These are phyloP conservation scores for Poecilia picta DNA, from an alignment of 2,797 vertebrate species.

Conservation along the genomic window DNA sequence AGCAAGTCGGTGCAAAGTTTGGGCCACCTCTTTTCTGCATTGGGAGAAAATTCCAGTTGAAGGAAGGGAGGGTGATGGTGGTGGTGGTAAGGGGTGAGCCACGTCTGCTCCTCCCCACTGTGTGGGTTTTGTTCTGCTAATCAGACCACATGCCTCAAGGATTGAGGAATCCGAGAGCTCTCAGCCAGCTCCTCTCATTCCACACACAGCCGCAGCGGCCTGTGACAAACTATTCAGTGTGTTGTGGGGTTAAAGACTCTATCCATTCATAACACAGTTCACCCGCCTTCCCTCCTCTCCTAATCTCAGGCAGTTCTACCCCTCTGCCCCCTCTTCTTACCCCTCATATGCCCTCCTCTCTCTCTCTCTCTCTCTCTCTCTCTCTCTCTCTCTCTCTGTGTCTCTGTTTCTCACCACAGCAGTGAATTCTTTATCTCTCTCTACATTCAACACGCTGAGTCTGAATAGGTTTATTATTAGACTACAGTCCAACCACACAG, in stretches of 20 bases:
- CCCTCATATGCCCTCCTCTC: constrained; percentile 75
- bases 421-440: constrained; percentile 62
- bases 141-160: constrained; percentile 82
- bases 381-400: constrained; percentile 46
- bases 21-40: constrained; percentile 59
- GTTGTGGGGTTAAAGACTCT: constrained; percentile 80
- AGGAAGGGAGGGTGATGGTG: constrained; percentile 8
- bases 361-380: no score
- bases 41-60: constrained; percentile 74
- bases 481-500: constrained; percentile 63
- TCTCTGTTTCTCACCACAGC: constrained; percentile 61
- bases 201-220: constrained; percentile 75
- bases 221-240: constrained; percentile 81
- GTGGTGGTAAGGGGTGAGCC: constrained; percentile 12
- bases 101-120: constrained; percentile 80
- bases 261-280: constrained; percentile 81
- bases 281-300: constrained; percentile 45
- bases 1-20: constrained; percentile 60
- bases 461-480: constrained; percentile 78
- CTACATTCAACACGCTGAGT: constrained; percentile 55
- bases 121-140: constrained; percentile 83
- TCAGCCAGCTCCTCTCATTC: constrained; percentile 77
- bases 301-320: constrained; percentile 72
- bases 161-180: constrained; percentile 79
- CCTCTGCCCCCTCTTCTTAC: constrained; percentile 58